Base-by-base conservation (phyloP, 2,888 invertebrate species). In the Oasisia sp. region DNA sequence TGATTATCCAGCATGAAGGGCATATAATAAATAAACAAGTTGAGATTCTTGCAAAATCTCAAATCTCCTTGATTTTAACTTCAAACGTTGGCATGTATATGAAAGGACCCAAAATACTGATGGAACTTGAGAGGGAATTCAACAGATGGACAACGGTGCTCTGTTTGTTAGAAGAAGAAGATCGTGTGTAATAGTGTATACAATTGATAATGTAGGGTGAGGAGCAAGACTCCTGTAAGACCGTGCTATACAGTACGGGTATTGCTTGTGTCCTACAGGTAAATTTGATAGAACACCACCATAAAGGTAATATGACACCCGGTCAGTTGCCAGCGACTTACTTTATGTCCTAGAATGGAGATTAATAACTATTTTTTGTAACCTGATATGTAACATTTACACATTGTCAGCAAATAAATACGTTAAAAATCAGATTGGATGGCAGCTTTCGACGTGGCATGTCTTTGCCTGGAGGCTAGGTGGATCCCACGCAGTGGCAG, bases 331-430 rank as follows among this genome's bases (percentile, higher is more conserved):
- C 11, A 19, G 90, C 27, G 90, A 38, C 27, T 90, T 11, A 11
- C 90, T 90, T 7, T 90, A 90, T 90, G 90, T 90, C 32, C 7
- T 2, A 90, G 8, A 90, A 90, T 27, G 90, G 32, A 90, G 90
- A 90, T 90, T 90, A 27, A 90, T 90, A 90, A 90, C 32, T 90
- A 27, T 90, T 32, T 32, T 90, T 32, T 90, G 90, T 90, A 14
- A 90, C 8, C 27, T 32, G n/a, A 90, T 90, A 90, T 90, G 32
- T 90, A 90, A 90, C 90, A 90, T 32, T 90, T 90, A 90, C 90
- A 90, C 90, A 90, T 7, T 90, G 32, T 90, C 32, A 8, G 90
- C 32, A 7, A 90, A 27, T 90, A 90, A 90, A 90, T 90, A 90
- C n/a, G 27, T 90, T n/a, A 90, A 90, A 27, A 90, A 90, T 8